Percentiles rank a stretch among this genome's conserved stretches.
phyloP scores from a whole-genome alignment of 1,140 invertebrate genomes.

The Drosophila lacertosa region DNA sequence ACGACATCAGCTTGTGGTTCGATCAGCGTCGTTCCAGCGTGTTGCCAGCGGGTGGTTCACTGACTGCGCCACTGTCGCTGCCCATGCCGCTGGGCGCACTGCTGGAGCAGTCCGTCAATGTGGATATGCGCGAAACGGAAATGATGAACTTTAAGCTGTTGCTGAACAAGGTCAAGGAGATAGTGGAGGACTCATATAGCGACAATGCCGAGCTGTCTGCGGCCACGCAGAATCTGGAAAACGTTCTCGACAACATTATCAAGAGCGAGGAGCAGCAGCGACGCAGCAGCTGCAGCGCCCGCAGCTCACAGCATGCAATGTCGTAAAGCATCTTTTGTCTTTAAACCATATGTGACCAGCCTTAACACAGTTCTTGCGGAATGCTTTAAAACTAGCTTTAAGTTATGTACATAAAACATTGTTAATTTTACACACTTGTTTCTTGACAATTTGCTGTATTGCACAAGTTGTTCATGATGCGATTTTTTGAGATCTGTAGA shows the following conservation, averaged over 20 bases:
- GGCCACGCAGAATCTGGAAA: constrained; percentile 80
- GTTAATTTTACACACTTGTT: too few relatives aligned
- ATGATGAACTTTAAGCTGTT: constrained; percentile 78
- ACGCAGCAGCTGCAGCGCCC: constrained; percentile 43
- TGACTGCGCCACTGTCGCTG: constrained; percentile 19
- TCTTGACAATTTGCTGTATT: too few relatives aligned
- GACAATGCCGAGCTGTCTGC: constrained; percentile 80
- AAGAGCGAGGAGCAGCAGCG: constrained; percentile 72
- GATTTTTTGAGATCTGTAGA: not conserved
- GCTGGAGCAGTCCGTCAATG: constrained; percentile 44
- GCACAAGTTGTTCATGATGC: too few relatives aligned
- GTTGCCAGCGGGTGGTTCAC: constrained; percentile 3
- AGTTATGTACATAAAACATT: not conserved
- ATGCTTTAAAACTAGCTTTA: constrained; percentile 1
- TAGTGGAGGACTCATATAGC: constrained; percentile 82
- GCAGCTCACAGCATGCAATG: constrained; percentile 14
- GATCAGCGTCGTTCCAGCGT: constrained; percentile 66
- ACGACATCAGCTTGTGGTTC: constrained; percentile 77
- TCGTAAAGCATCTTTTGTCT: not conserved
- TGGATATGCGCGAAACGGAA: constrained; percentile 64
- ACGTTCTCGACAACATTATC: constrained; percentile 78
- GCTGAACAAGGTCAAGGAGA: constrained; percentile 80
- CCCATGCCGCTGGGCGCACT: constrained; percentile 51
- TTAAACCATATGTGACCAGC: not conserved
- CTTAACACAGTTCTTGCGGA: not conserved